Conservation (phyloP, 2,797 vertebrate species). For the Poeciliopsis presidionis region DNA sequence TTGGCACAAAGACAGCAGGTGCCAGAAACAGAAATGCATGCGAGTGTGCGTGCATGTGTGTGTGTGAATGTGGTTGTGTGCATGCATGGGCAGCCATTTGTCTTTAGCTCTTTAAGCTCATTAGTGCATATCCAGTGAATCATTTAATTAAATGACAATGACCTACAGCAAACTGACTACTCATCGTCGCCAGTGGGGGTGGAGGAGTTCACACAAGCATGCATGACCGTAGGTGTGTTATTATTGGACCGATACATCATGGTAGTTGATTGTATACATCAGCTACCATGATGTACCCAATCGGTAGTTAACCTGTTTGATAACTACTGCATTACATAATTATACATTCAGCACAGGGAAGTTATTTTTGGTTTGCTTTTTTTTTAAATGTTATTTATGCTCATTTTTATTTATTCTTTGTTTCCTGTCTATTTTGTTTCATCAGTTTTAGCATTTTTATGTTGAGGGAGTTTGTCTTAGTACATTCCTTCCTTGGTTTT, state of each 20-base stretch:
- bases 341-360: neutral
- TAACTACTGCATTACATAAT: neutral
- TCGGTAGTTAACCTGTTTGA: neutral
- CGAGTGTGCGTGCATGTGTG: neutral
- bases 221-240: conserved; percentile 1
- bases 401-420: too few relatives aligned
- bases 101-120: conserved; percentile 55
- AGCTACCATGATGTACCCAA: too few relatives aligned
- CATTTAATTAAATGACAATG: conserved; percentile 61
- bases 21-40: neutral
- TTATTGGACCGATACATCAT: neutral
- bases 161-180: conserved; percentile 44
- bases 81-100: conserved; percentile 36
- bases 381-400: too few relatives aligned
- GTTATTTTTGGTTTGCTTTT: too few relatives aligned
- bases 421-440: too few relatives aligned
- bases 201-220: neutral
- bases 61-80: neutral
- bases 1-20: conserved; percentile 49
- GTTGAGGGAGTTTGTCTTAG: too few relatives aligned
- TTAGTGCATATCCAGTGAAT: conserved; percentile 49
- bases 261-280: neutral
- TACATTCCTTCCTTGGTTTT: too few relatives aligned
- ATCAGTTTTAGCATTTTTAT: too few relatives aligned
- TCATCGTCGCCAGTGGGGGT: conserved; percentile 21